Conservation (phyloP, 1,140 invertebrate genomes). For the Drosophila auraria region DNA sequence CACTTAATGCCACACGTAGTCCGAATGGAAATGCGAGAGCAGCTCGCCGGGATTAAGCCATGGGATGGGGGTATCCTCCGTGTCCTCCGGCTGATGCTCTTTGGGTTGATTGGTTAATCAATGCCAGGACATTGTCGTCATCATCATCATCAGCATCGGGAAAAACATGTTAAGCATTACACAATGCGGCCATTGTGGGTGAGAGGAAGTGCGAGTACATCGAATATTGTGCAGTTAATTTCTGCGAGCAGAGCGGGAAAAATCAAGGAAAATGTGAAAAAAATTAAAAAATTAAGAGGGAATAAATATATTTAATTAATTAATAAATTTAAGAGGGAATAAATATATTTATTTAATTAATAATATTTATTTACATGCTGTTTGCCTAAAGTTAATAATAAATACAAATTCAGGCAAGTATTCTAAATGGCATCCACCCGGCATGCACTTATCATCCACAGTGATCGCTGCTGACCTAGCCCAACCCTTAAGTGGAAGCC, state of each 20-base stretch:
- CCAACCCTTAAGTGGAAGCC: not conserved
- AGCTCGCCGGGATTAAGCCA: conserved; percentile 2
- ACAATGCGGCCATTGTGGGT: conserved; percentile 11
- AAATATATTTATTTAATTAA: not conserved
- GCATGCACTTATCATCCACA: not conserved
- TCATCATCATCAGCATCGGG: conserved; percentile 4
- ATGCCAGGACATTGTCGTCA: conserved; percentile 22
- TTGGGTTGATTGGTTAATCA: conserved; percentile 37
- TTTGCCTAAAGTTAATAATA: no score
- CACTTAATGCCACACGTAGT: conserved; percentile 52
- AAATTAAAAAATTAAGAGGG: not conserved
- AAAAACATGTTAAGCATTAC: conserved; percentile 5
- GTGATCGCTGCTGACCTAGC: not conserved
- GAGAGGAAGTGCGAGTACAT: not conserved
- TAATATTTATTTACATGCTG: no score
- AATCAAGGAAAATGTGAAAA: no score
- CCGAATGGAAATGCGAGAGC: conserved; percentile 32
- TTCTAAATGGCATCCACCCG: not conserved
- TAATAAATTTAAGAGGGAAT: no score
- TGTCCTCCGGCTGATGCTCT: not conserved
- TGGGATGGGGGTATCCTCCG: not conserved
- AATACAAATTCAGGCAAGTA: no score
- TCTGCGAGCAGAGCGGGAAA: not conserved
- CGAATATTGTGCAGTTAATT: conserved; percentile 4
- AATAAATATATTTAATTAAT: not conserved